Percentiles rank a stretch among this genome's conserved stretches.
Evolutionary conservation across 2,797 vertebrate species (phyloP).

Genomic region (Morus bassanus): DNA sequence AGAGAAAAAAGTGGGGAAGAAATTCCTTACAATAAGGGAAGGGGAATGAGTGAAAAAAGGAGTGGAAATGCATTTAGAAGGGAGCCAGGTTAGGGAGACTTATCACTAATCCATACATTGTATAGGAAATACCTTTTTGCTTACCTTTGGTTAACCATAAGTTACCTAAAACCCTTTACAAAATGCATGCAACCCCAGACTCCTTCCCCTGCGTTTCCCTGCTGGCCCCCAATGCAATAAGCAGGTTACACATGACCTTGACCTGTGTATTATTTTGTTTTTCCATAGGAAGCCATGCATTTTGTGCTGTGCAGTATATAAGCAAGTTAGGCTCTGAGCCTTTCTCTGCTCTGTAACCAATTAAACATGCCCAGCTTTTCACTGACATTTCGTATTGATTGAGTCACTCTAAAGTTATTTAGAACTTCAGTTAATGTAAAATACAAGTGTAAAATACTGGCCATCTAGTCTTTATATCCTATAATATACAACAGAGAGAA

Average conservation of each 20-base stretch:
- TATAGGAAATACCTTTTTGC: background rate
- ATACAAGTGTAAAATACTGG: background rate
- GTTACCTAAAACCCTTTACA: background rate
- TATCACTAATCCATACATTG: background rate
- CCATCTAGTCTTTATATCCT: background rate
- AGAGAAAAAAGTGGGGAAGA: background rate
- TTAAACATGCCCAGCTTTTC: background rate
- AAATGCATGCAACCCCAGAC: rapidly evolving
- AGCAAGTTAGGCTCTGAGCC: background rate
- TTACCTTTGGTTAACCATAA: background rate
- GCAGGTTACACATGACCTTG: background rate
- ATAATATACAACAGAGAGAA: background rate
- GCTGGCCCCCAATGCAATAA: background rate
- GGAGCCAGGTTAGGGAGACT: background rate
- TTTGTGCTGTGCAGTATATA: background rate
- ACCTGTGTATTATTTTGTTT: background rate
- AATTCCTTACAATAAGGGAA: background rate
- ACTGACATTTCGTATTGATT: background rate
- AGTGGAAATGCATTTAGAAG: background rate
- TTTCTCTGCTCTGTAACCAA: background rate
- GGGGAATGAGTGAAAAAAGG: background rate
- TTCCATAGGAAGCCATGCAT: background rate
- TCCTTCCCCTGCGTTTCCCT: background rate
- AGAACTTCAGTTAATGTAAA: background rate
- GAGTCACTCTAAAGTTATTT: background rate